Base-by-base conservation (phyloP, 1,140 invertebrate genomes). In the Aphaenogaster floridana region DNA sequence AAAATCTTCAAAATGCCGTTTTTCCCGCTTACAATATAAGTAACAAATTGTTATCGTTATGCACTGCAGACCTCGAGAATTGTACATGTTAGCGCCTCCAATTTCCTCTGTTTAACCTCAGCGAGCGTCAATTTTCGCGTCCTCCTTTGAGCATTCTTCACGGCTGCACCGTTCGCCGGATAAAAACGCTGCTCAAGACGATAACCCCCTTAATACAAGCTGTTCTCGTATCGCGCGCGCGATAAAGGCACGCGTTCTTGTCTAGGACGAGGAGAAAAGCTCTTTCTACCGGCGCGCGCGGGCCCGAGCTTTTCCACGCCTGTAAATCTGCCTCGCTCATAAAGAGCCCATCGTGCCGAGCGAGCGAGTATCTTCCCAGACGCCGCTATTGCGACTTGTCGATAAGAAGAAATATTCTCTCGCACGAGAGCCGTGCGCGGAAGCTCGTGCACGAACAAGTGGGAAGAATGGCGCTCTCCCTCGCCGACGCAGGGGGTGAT, bases 391-490 rank as follows among this genome's bases (percentile, higher is more conserved):
- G 91, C 87, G 88, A 78, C 90, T 93, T 90, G 87, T 92, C 91
- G 93, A 94, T 94, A 92, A 92, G 88, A 91, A 91, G 90, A 92
- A 91, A 93, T 92, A 93, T 92, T 88, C 90, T 83, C 61, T 79
- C 63, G 86, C 77, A 85, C 88, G 52, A 87, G 69, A 59, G 48
- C n/a, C 45, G 39, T 9, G 39, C 36, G 17, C 45, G 36, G 28
- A 0, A 28, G 28, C 52, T 42, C 54, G 59, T 71, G 87, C 81
- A 79, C 72, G 59, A 72, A 57, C 85, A 48, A 88, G 57, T 42
- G 86, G 87, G 90, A 89, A 91, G 81, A 90, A 87, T 81, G 85
- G 76, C 69, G 83, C 59, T 36, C 34, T 3, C 66, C 28, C 28
- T 39, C 59, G 21, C 28, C 36, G 83, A 63, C 42, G 88, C 68